Conservation (phyloP, 1,140 invertebrate species). For the Drosophila auraria region DNA sequence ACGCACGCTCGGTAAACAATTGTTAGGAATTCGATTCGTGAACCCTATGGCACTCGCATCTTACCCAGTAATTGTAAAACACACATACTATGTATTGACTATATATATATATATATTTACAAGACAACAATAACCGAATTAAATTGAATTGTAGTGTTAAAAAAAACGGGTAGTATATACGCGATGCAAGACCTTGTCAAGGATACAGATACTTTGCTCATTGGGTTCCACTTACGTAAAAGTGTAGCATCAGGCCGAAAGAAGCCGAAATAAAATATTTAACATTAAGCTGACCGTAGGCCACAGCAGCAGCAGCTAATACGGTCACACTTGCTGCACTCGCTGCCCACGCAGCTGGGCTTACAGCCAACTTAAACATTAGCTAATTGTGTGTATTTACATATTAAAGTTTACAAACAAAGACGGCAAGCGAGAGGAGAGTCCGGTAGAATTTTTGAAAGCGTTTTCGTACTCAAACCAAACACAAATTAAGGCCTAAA, state of each 20-base stretch:
- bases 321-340: too few species aligned
- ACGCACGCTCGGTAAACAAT: conserved; percentile 1
- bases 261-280: conserved; percentile 16
- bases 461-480: conserved; percentile 65
- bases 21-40: conserved; percentile 54
- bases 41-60: conserved; percentile 63
- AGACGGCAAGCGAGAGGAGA: conserved; percentile 8
- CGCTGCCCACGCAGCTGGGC: too few species aligned
- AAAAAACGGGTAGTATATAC: conserved; percentile 5
- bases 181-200: conserved; percentile 20
- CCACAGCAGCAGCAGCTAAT: not conserved
- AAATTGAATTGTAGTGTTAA: conserved; percentile 46
- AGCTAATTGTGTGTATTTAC: conserved; percentile 77
- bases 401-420: conserved; percentile 77
- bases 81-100: conserved; percentile 35
- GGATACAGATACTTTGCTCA: conserved; percentile 68
- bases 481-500: conserved; percentile 52
- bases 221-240: conserved; percentile 43
- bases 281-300: conserved; percentile 21
- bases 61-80: conserved; percentile 37
- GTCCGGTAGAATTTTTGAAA: conserved; percentile 72
- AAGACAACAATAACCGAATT: conserved; percentile 36
- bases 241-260: conserved; percentile 28
- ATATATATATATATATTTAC: conserved; percentile 58
- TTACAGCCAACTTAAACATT: conserved; percentile 2